Percentiles rank a stretch among this genome's conserved stretches.
phyloP scores from a whole-genome alignment of 2,113 vertebrate genomes.

The Siniperca chuatsi region DNA sequence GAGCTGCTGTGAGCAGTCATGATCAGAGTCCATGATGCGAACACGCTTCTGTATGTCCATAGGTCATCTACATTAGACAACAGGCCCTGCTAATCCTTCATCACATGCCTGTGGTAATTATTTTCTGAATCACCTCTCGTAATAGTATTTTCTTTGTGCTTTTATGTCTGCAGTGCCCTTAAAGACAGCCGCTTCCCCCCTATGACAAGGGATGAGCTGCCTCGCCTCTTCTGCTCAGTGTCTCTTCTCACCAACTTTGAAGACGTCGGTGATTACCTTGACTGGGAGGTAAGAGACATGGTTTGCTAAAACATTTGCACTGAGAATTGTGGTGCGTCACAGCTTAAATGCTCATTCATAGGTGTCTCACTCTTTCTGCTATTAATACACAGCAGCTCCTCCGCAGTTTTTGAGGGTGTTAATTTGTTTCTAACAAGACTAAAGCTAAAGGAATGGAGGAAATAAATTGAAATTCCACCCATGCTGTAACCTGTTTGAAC shows the following conservation, averaged over 20 bases:
- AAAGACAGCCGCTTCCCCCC: conserved; percentile 99
- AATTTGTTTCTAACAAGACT: neutral
- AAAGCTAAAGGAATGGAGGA: neutral
- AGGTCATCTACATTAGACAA: neutral
- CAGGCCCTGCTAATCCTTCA: neutral
- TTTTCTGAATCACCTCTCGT: neutral
- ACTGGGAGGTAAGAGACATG: conserved; percentile 95
- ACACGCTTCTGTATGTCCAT: neutral
- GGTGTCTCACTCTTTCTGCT: neutral
- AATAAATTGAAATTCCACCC: neutral
- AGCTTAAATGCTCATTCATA: neutral
- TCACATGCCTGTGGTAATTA: neutral
- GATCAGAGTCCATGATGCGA: neutral
- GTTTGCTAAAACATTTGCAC: neutral
- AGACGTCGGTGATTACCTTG: conserved; percentile 99
- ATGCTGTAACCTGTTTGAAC: neutral
- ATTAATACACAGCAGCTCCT: neutral
- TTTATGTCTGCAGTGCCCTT: conserved; percentile 94
- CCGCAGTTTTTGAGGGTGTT: neutral
- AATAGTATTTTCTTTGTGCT: conserved; percentile 34
- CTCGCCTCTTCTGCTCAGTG: conserved; percentile 99
- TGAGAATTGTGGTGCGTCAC: neutral
- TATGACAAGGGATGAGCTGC: conserved; percentile 99
- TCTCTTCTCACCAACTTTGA: conserved; percentile 99
- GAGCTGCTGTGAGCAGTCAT: neutral